phyloP scores from a whole-genome alignment of 2,113 vertebrate species.

The Rousettus leschenaultii region DNA sequence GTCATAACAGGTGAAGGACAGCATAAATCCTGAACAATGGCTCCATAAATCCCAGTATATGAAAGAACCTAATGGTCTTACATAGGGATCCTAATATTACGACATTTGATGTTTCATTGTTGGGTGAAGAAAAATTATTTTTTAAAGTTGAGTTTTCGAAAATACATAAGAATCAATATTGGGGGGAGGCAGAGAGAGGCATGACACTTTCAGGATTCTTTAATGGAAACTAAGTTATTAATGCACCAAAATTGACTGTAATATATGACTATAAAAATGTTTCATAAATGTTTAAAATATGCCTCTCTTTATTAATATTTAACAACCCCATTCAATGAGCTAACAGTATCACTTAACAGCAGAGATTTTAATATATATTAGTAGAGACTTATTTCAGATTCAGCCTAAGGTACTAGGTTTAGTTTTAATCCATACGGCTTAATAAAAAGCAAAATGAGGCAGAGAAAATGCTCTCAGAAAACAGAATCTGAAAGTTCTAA shows the following conservation, averaged over 20 bases:
- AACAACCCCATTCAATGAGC: slow-evolving; percentile 52
- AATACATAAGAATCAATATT: not conserved
- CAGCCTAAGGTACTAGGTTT: not conserved
- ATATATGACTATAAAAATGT: slow-evolving; percentile 61
- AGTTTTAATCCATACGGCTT: not conserved
- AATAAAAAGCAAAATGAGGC: not conserved
- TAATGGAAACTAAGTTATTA: slow-evolving; percentile 71
- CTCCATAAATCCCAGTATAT: not conserved
- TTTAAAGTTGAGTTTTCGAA: slow-evolving; percentile 47
- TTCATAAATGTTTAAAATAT: slow-evolving; percentile 73
- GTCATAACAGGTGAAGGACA: not conserved
- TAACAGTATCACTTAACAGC: slow-evolving; percentile 65
- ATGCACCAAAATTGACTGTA: slow-evolving; percentile 63
- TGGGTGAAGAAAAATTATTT: not conserved
- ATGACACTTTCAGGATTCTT: slow-evolving; percentile 41
- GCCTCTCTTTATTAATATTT: slow-evolving; percentile 73
- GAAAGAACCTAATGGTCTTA: not conserved
- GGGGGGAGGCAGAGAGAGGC: not conserved
- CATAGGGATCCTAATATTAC: not conserved
- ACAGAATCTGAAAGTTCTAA: not conserved
- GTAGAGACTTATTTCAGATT: slow-evolving; percentile 31
- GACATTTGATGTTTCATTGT: not conserved
- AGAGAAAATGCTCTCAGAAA: not conserved
- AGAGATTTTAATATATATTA: slow-evolving; percentile 47
- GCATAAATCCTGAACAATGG: not conserved